A percentile compares a stretch with the other conserved stretches of the same genome.
These are phyloP conservation scores for Serinus canaria DNA, from an alignment of 2,113 vertebrate species.

Conservation along the genomic window DNA sequence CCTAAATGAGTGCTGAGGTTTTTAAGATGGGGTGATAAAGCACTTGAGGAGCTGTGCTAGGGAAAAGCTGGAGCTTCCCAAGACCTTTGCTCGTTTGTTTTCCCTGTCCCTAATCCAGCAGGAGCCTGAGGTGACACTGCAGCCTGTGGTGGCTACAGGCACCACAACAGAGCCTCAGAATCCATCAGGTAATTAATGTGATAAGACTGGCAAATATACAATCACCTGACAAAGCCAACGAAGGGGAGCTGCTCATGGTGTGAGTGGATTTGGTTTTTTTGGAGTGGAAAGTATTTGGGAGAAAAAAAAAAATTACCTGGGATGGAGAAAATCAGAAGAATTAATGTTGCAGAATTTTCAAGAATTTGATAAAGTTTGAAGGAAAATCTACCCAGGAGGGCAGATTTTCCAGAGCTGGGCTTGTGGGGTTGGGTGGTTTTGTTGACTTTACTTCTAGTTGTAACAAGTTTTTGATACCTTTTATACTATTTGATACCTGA, in stretches of 20 bases:
- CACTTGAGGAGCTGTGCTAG: not conserved
- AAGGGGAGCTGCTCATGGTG: not conserved
- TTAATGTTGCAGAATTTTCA: not conserved
- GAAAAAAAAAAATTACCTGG: not conserved
- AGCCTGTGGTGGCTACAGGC: not conserved
- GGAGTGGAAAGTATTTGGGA: not conserved
- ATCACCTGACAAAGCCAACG: rapidly evolving
- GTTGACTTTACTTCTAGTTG: not conserved
- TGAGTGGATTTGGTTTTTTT: not conserved
- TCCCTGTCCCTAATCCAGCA: not conserved
- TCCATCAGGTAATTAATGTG: not conserved
- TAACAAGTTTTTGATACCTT: not conserved
- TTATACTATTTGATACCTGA: not conserved
- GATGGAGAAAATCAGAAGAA: not conserved
- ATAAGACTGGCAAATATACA: not conserved
- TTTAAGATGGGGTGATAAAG: not conserved
- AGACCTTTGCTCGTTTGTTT: not conserved
- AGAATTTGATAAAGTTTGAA: not conserved
- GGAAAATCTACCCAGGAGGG: not conserved
- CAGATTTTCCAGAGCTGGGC: not conserved
- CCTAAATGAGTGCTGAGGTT: not conserved
- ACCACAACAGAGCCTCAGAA: not conserved
- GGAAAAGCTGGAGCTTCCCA: not conserved
- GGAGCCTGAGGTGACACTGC: not conserved
- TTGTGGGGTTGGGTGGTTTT: not conserved